Conservation (phyloP, 2,797 vertebrate genomes). For the Melanotaenia parkinsoni region DNA sequence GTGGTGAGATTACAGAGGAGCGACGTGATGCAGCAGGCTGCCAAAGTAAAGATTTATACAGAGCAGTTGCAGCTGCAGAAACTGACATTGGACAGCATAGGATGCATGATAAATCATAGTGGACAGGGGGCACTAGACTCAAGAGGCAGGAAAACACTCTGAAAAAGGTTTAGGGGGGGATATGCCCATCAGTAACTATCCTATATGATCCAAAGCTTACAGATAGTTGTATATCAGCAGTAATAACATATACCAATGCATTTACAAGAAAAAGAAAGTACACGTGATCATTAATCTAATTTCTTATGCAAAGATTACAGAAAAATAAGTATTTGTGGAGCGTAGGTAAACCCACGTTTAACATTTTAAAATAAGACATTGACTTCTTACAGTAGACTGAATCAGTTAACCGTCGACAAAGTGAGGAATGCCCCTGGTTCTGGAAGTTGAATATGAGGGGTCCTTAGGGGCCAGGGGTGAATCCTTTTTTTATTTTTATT, state of each 20-base stretch:
- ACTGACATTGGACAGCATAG: slow-evolving; percentile 81
- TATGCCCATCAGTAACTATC: slow-evolving; percentile 33
- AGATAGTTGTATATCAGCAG: not conserved
- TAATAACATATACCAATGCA: slow-evolving; percentile 5
- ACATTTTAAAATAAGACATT: not conserved
- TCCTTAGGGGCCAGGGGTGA: slow-evolving; percentile 75
- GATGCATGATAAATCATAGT: slow-evolving; percentile 83
- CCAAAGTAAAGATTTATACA: slow-evolving; percentile 84
- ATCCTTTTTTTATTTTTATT: slow-evolving; percentile 82
- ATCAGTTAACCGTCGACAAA: slow-evolving; percentile 37
- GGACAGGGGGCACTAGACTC: slow-evolving; percentile 78
- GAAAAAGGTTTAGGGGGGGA: slow-evolving; percentile 40
- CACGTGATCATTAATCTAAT: not conserved
- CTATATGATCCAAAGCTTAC: slow-evolving; percentile 21
- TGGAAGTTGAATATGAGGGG: slow-evolving; percentile 64
- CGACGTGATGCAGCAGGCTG: slow-evolving; percentile 70
- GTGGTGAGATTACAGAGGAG: slow-evolving; percentile 74
- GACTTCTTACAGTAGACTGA: slow-evolving; percentile 8
- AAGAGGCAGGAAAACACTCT: slow-evolving; percentile 68
- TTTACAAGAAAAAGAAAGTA: not conserved
- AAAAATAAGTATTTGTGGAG: not conserved
- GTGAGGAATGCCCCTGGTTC: slow-evolving; percentile 60
- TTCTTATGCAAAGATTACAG: not conserved
- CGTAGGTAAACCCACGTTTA: not conserved
- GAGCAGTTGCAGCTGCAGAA: slow-evolving; percentile 81